Base-by-base conservation (phyloP, 2,888 invertebrate genomes). In the Tryphoninae sp. region DNA sequence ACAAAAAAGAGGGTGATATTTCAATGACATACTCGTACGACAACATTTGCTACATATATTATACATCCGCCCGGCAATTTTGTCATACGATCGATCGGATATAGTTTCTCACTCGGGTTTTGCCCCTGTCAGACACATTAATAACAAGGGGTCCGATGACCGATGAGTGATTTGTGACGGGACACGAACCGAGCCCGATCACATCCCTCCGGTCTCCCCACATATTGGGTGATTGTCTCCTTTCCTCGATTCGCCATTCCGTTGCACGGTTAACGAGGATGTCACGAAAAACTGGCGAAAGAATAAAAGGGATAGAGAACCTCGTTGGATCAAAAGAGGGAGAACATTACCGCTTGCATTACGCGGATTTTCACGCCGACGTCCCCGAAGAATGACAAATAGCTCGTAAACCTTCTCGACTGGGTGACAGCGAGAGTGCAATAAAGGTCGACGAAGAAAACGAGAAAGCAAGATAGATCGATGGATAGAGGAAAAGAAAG, bases 311-410 rank as follows among this genome's bases (percentile, higher is more conserved):
- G 55, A 74, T 45, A 67, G 67, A 72, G 58, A 65, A 77, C 40
- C 16, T 69, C 62, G 23, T 55, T 45, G 51, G 51, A 49, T 26
- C 53, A 68, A 26, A 67, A 59, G 8, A 62, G 22, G 68, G 55
- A 78, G 68, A 69, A 81, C 72, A 84, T 80, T 80, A 83, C 61
- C n/a, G 51, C 33, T 40, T 64, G 81, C 80, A 83, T 81, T 80
- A 81, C 80, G 71, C 80, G 83, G 78, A 80, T 80, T 81, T 81
- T 79, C 80, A 74, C 78, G n/a, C 58, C 73, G 55, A 73, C 72
- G 78, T 80, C 76, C 61, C 33, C 71, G 65, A 76, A 76, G 76
- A 74, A 83, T 83, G 81, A 81, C 80, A 80, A 81, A 84, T 84
- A 73, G 78, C 73, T 78, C 61, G 79, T 64, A 81, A 83, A 67